phyloP scores from a whole-genome alignment of 2,797 vertebrate species.

The Sarcoramphus papa region DNA sequence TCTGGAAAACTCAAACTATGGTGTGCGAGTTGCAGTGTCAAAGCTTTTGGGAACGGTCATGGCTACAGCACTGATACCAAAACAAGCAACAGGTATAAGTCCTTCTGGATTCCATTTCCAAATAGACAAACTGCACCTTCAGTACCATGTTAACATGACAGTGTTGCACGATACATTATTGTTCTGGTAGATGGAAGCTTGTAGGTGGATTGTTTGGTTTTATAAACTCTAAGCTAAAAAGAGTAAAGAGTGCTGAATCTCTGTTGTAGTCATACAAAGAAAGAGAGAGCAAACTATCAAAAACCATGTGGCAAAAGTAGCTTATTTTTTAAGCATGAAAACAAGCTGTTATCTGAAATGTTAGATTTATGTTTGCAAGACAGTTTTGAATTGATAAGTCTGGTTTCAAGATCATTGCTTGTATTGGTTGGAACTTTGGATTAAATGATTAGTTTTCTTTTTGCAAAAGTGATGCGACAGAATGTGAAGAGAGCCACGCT shows the following conservation, averaged over 20 bases:
- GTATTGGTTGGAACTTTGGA: background rate
- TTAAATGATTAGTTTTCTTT: slow-evolving; percentile 11
- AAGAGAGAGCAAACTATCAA: background rate
- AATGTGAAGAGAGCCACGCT: slow-evolving; percentile 94
- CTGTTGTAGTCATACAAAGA: background rate
- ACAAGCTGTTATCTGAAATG: background rate
- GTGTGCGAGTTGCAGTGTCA: slow-evolving; percentile 92
- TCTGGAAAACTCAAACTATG: slow-evolving; percentile 96
- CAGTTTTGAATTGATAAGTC: background rate
- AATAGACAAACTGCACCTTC: background rate
- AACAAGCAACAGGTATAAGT: slow-evolving; percentile 90
- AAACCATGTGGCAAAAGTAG: background rate
- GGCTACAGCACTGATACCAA: slow-evolving; percentile 96
- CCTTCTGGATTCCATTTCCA: background rate
- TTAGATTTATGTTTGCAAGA: background rate
- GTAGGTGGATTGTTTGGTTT: background rate
- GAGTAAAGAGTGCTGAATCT: background rate
- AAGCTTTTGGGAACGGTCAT: slow-evolving; percentile 94
- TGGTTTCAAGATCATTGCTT: background rate
- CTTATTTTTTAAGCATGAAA: background rate
- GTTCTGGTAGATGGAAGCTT: background rate
- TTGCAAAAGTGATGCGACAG: slow-evolving; percentile 91
- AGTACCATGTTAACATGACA: background rate
- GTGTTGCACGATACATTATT: background rate
- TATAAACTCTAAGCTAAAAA: background rate